Conservation (phyloP, 2,888 invertebrate genomes). For the Leptodirus hochenwartii region DNA sequence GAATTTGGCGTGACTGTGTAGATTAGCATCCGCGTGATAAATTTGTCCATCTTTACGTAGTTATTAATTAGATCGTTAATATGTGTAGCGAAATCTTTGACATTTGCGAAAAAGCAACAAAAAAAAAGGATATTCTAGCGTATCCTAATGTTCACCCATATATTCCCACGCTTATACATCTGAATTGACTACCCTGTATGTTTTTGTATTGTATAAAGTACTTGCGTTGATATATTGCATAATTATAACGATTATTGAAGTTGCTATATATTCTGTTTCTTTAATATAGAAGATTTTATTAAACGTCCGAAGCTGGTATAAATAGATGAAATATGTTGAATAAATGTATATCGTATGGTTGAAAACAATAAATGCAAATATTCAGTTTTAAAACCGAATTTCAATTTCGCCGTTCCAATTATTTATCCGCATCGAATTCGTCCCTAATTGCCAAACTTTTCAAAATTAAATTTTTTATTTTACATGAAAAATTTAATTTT, state of each 20-base stretch:
- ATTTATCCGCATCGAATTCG: no score
- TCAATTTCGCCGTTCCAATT: no score
- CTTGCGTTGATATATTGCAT: slow-evolving; percentile 5
- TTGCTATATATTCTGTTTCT: slow-evolving; percentile 17
- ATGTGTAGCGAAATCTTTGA: slow-evolving; percentile 25
- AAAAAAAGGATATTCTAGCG: slow-evolving; percentile 1
- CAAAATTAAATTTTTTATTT: no score
- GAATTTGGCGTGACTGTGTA: slow-evolving; percentile 21
- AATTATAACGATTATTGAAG: no score
- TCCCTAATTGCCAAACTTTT: no score
- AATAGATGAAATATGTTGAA: slow-evolving; percentile 23
- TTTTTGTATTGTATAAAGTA: slow-evolving; percentile 4
- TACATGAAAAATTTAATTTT: no score
- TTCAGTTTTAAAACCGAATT: slow-evolving; percentile 19
- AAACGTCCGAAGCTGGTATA: slow-evolving; percentile 23
- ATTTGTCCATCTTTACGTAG: slow-evolving; percentile 22
- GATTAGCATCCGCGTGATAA: slow-evolving; percentile 22
- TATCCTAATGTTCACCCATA: background rate
- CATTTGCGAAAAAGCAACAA: slow-evolving; percentile 15
- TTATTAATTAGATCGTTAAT: slow-evolving; percentile 18
- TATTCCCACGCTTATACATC: background rate
- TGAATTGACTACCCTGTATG: background rate
- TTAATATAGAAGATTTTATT: slow-evolving; percentile 16
- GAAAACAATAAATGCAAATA: slow-evolving; percentile 23
- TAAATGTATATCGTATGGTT: slow-evolving; percentile 25